Evolutionary conservation across 2,797 vertebrate species (phyloP), one percentile per base, ranked within the genome.

Genomic region (Anisognathus igniventris): DNA sequence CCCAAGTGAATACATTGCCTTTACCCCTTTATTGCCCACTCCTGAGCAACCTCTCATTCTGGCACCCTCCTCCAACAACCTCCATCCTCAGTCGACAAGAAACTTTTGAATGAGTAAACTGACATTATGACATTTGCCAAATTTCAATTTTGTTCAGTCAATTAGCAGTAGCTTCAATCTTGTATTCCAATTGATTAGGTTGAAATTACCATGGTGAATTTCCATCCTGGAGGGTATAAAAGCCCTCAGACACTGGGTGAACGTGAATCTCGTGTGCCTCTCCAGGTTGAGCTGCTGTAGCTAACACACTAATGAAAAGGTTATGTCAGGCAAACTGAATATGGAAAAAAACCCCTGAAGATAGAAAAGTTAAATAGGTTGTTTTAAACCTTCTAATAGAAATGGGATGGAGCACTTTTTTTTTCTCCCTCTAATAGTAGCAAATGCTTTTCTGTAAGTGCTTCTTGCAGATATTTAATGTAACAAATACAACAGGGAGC

Each of bases 401-500:
- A 95, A 83, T n/a, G 39, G 72, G 51, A 65, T 44, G 86, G 33
- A 25, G 17, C 35, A 31, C 0, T 4, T 80, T 90, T 90, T 94
- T 94, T 58, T 51, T 27, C 7, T 66, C 21, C 37, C 44, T 27
- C 78, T 92, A 84, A 86, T 50, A 91, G 85, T 60, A 76, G 56
- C 17, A 56, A 95, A 75, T 0, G 3, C 19, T 27, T 91, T 88
- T 90, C 66, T 57, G 20, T 91, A 93, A 92, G 85, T 91, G 68
- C 51, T 88, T 86, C 83, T 95, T 27, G 7, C 72, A 79, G 88
- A 92, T 95, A 95, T 68, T 92, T 93, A 95, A 90, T 77, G 57
- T 80, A 92, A 93, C 50, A 90, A 94, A 95, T 96, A 88, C 80
- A 95, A 74, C 83, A 82, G 86, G 76, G 88, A 96, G 67, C 74